phyloP scores from a whole-genome alignment of 2,888 invertebrate species.

The Andrena trimmerana region DNA sequence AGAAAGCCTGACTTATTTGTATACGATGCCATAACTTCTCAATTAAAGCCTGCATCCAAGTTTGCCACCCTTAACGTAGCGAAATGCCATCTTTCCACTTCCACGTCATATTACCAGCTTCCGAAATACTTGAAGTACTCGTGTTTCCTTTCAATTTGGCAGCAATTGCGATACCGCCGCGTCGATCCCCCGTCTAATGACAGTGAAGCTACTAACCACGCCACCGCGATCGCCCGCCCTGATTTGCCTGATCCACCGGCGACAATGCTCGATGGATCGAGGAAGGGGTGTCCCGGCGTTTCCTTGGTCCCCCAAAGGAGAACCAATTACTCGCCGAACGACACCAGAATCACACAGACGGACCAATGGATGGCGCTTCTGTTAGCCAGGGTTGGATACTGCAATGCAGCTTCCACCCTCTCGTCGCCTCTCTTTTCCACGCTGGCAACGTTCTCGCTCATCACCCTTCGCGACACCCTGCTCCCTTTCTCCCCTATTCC shows the following conservation, averaged over 20 bases:
- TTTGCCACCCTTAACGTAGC: neutral
- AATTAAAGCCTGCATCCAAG: too few species aligned
- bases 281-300: conserved; percentile 28
- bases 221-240: neutral
- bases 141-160: neutral
- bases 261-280: conserved; percentile 12
- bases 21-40: too few species aligned
- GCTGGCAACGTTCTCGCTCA: conserved; percentile 4
- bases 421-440: conserved; percentile 48
- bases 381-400: conserved; percentile 70
- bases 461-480: conserved; percentile 48
- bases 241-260: neutral
- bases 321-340: conserved; percentile 66
- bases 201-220: conserved; percentile 37
- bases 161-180: neutral
- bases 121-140: neutral
- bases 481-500: conserved; percentile 7
- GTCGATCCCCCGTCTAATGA: neutral
- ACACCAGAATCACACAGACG: conserved; percentile 60
- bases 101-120: neutral
- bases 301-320: conserved; percentile 48
- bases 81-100: too few species aligned
- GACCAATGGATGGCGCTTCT: conserved; percentile 68
- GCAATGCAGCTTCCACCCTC: conserved; percentile 73
- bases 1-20: too few species aligned